Conservation (phyloP, 1,140 invertebrate species). For the Drosophila mauritiana region DNA sequence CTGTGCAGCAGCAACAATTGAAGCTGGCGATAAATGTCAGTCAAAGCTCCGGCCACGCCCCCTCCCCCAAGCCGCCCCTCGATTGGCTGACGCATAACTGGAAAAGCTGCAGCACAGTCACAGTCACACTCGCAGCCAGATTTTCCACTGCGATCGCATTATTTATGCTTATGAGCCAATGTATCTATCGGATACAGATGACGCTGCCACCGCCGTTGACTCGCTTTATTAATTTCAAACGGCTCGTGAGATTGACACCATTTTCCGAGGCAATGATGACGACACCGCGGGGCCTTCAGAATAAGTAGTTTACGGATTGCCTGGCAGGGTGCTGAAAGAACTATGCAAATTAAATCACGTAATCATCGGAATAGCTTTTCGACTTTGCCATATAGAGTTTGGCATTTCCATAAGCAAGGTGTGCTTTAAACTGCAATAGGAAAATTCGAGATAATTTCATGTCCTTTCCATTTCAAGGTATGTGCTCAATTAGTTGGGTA, state of each 20-base stretch:
- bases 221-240: constrained; percentile 64
- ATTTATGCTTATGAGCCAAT: constrained; percentile 77
- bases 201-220: constrained; percentile 24
- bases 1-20: constrained; percentile 40
- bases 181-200: constrained; percentile 65
- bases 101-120: constrained; percentile 35
- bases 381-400: not conserved
- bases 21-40: constrained; percentile 79
- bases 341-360: constrained; percentile 39
- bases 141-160: constrained; percentile 77
- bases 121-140: constrained; percentile 28
- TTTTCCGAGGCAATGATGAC: constrained; percentile 35
- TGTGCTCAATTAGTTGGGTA: no score
- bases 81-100: constrained; percentile 68
- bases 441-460: no score
- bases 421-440: no score
- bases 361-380: not conserved
- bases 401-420: no score
- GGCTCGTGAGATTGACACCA: constrained; percentile 66
- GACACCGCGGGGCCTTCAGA: constrained; percentile 21
- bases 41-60: constrained; percentile 67
- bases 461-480: no score
- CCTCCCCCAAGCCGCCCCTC: constrained; percentile 4
- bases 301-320: constrained; percentile 18
- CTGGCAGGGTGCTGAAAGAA: constrained; percentile 33